A percentile compares a stretch with the other conserved stretches of the same genome.
These are phyloP conservation scores for Elegia similella DNA, from an alignment of 2,888 invertebrate species.

Conservation along the genomic window DNA sequence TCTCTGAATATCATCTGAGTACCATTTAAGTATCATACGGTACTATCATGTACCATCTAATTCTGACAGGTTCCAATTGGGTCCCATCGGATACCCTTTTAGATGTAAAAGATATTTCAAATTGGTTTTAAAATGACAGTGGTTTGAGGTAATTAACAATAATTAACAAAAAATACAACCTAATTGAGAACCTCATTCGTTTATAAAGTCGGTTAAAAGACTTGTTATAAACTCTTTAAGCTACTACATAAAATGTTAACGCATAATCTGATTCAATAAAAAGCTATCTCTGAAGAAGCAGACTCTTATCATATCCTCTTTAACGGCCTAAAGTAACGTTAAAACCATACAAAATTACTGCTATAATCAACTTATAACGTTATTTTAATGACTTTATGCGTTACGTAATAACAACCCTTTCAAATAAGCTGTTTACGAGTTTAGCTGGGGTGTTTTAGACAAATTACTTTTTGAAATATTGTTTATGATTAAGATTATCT, in stretches of 20 bases:
- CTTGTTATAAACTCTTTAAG: background rate
- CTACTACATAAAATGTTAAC: background rate
- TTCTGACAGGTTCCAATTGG: too few relatives aligned
- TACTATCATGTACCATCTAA: too few relatives aligned
- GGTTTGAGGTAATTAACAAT: too few relatives aligned
- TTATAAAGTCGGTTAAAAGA: too few relatives aligned
- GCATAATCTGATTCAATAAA: background rate
- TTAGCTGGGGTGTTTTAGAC: constrained; percentile 22
- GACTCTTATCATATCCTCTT: background rate
- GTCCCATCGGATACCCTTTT: too few relatives aligned
- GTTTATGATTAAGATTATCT: constrained; percentile 6
- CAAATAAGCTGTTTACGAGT: constrained; percentile 18
- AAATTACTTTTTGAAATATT: constrained; percentile 33
- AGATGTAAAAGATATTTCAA: too few relatives aligned
- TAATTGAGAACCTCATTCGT: too few relatives aligned
- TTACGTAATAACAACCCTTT: constrained; percentile 10
- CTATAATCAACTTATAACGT: constrained; percentile 2
- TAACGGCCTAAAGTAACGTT: background rate
- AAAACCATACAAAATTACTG: constrained; percentile 7
- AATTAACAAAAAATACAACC: too few relatives aligned
- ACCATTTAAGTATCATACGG: too few relatives aligned
- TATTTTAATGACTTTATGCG: constrained; percentile 8
- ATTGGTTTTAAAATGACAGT: too few relatives aligned
- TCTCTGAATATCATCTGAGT: too few relatives aligned
- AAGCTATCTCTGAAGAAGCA: background rate